Percentiles rank a stretch among this genome's conserved stretches.
These are phyloP conservation scores for Tetragnatha montana DNA, from an alignment of 2,888 invertebrate genomes.

Conservation along the genomic window DNA sequence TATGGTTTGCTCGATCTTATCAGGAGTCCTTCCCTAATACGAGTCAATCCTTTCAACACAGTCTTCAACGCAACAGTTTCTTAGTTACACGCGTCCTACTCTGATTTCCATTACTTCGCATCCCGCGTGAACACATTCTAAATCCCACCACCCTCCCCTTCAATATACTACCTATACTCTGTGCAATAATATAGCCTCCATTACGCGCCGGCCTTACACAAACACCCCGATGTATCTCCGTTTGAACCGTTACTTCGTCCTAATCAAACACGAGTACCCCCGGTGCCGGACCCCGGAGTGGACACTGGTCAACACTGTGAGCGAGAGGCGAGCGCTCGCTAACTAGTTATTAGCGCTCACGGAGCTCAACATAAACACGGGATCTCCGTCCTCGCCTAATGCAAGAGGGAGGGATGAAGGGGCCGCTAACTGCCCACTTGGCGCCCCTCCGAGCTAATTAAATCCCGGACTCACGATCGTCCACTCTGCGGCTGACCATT, in stretches of 20 bases:
- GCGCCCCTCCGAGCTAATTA: conserved; percentile 60
- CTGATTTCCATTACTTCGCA: too few species aligned
- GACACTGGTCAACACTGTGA: conserved; percentile 4
- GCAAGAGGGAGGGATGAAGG: neutral
- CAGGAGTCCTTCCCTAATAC: too few species aligned
- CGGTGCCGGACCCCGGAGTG: neutral
- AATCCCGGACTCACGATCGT: conserved; percentile 64
- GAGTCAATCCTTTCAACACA: too few species aligned
- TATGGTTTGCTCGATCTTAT: too few species aligned
- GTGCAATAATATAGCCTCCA: neutral
- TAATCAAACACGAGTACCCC: conserved; percentile 7
- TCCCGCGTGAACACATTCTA: too few species aligned
- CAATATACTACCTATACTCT: too few species aligned
- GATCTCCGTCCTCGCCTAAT: conserved; percentile 31
- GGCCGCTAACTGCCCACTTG: conserved; percentile 64
- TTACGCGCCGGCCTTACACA: neutral
- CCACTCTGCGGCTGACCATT: conserved; percentile 69
- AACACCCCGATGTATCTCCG: neutral
- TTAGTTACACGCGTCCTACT: too few species aligned
- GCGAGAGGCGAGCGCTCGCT: conserved; percentile 25
- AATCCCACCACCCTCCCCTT: too few species aligned
- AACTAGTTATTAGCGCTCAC: conserved; percentile 52
- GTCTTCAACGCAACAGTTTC: too few species aligned
- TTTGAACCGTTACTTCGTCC: neutral
- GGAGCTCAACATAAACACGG: conserved; percentile 57